Conservation (phyloP, 30 jellyfish, hydroid and myxozoan genomes). For the Haliclystus octoradiatus region DNA sequence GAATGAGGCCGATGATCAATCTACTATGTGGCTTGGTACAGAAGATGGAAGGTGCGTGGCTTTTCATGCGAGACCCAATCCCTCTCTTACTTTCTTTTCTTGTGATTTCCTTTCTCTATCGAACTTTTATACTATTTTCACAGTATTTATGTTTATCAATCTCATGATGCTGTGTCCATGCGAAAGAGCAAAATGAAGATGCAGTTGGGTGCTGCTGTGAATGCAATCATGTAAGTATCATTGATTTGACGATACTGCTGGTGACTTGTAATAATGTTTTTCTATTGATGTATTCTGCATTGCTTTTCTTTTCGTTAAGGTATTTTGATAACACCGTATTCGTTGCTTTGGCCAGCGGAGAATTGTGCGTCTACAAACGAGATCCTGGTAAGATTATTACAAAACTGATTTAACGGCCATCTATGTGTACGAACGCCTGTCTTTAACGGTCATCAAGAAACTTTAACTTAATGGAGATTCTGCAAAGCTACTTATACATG, state of each 20-base stretch:
- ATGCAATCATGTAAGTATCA: conserved; percentile 82
- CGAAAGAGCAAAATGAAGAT: conserved; percentile 86
- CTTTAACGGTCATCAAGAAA: too few species aligned
- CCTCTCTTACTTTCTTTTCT: neutral
- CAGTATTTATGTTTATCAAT: conserved; percentile 89
- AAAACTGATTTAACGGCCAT: neutral
- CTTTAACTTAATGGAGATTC: too few species aligned
- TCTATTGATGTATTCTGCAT: neutral
- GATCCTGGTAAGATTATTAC: conserved; percentile 38
- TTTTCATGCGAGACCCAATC: too few species aligned
- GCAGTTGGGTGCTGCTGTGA: conserved; percentile 90
- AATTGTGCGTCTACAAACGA: conserved; percentile 86
- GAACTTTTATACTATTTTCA: neutral
- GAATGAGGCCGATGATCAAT: conserved; percentile 71
- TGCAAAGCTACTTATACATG: too few species aligned
- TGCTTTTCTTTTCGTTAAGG: conserved; percentile 17
- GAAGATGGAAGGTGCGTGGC: conserved; percentile 87
- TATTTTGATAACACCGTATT: conserved; percentile 82
- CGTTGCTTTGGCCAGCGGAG: conserved; percentile 98
- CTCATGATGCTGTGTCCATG: conserved; percentile 64
- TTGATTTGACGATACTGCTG: neutral
- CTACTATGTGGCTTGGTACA: conserved; percentile 98
- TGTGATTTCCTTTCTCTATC: neutral
- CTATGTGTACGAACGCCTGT: too few species aligned
- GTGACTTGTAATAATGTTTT: neutral